These are phyloP conservation scores for Drosophila lacteicornis DNA, from an alignment of 1,140 invertebrate genomes.

Conservation along the genomic window DNA sequence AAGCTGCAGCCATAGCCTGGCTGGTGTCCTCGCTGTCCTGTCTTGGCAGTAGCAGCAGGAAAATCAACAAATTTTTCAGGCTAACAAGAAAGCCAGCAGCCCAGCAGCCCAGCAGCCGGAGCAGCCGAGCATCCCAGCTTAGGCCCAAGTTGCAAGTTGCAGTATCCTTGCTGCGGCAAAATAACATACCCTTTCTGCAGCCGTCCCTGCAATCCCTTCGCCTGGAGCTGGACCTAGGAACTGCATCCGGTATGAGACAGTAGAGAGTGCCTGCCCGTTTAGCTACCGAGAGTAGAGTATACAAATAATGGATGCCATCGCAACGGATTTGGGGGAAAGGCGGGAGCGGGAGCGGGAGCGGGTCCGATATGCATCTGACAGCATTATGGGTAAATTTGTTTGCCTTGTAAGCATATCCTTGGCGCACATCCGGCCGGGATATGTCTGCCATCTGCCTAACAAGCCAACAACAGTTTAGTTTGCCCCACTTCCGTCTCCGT, in stretches of 20 bases:
- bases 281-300: conserved; percentile 10
- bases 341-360: background rate
- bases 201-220: background rate
- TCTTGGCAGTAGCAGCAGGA: conserved; percentile 16
- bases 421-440: conserved; percentile 58
- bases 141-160: conserved; percentile 6
- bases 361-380: conserved; percentile 59
- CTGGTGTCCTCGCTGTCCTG: conserved; percentile 5
- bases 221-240: too few relatives aligned
- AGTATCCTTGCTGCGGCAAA: conserved; percentile 3
- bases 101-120: background rate
- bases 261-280: background rate
- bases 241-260: background rate
- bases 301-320: conserved; percentile 26
- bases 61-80: conserved; percentile 53
- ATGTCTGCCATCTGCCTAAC: conserved; percentile 53
- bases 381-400: conserved; percentile 66
- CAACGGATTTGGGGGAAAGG: background rate
- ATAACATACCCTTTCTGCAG: conserved; percentile 5
- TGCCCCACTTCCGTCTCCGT: conserved; percentile 24
- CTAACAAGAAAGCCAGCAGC: conserved; percentile 23
- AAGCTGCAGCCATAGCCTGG: conserved; percentile 3
- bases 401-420: conserved; percentile 65
- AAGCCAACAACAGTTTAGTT: conserved; percentile 50
- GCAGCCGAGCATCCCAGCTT: conserved; percentile 5